Conservation (phyloP, 2,888 invertebrate genomes). For the Meloe dianella region DNA sequence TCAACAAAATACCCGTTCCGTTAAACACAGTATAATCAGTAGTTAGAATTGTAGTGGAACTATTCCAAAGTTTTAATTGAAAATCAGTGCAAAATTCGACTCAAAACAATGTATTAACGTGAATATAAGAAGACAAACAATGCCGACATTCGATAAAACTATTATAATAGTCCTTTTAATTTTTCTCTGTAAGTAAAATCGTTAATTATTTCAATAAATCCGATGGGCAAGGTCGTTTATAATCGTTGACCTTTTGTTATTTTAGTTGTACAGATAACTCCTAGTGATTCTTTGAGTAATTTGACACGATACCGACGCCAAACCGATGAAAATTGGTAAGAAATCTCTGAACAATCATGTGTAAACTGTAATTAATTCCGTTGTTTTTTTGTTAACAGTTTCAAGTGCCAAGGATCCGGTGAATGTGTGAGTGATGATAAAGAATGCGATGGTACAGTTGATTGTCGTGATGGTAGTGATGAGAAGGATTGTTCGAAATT, state of each 20-base stretch:
- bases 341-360: too few relatives aligned
- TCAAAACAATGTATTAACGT: too few relatives aligned
- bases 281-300: background rate
- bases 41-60: background rate
- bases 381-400: background rate
- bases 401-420: constrained; percentile 40
- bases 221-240: background rate
- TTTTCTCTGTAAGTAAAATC: background rate
- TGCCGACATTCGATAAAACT: background rate
- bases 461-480: constrained; percentile 61
- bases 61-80: too few relatives aligned
- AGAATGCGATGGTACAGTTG: constrained; percentile 59
- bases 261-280: background rate
- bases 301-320: background rate
- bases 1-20: background rate
- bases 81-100: too few relatives aligned
- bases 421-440: constrained; percentile 56
- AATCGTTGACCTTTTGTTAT: background rate
- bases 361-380: background rate
- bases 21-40: background rate
- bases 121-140: background rate
- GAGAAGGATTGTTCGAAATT: constrained; percentile 51
- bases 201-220: background rate
- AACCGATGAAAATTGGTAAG: background rate
- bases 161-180: background rate